Base-by-base conservation (phyloP, 64 coral and sea anemone species). In the Acropora yongei region DNA sequence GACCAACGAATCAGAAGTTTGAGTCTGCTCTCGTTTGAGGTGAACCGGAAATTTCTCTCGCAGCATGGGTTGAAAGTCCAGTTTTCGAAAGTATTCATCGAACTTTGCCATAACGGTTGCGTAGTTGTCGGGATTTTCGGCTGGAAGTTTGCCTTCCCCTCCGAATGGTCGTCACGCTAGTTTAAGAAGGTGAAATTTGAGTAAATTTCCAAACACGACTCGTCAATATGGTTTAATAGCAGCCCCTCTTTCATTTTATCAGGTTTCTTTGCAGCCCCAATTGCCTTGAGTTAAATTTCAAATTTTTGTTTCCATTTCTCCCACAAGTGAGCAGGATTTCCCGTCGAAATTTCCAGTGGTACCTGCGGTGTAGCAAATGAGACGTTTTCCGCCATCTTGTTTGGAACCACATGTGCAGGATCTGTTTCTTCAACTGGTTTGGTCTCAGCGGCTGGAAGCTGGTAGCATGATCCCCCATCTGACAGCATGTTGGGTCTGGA, bases 21-120 rank as follows among this genome's bases (percentile, higher is more conserved):
- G 90, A 47, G 80, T 74, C 47, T 16, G 89, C 43, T 86, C 72
- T 77, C 80, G 71, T 92, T 86, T 72, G 40, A 92, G 75, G 75
- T 92, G 81, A 74, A 84, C 53, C 81, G 71, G 49, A 86, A 92
- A 92, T 66, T 68, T 76, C 63, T 92, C 90, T 58, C 73, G 72
- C 80, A 92, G 75, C 90, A 92, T 92, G 57, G 86, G 90, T 86
- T 91, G 79, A 79, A 77, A 77, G 76, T 90, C 88, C 63, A 76
- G 58, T 90, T 89, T 89, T 58, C 61, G 78, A 66, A 89, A 79
- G 60, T 57, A 89, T 90, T 77, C 63, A 44, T 79, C 8, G 12
- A 13, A 63, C 60, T 63, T 63, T 63, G 60, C 60, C 11, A 63
- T 11, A 7, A 63, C 7, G 16, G 0, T 63, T 10, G 60, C 14